Evolutionary conservation across 1,140 invertebrate genomes (phyloP).

Genomic region (Ooceraea biroi): DNA sequence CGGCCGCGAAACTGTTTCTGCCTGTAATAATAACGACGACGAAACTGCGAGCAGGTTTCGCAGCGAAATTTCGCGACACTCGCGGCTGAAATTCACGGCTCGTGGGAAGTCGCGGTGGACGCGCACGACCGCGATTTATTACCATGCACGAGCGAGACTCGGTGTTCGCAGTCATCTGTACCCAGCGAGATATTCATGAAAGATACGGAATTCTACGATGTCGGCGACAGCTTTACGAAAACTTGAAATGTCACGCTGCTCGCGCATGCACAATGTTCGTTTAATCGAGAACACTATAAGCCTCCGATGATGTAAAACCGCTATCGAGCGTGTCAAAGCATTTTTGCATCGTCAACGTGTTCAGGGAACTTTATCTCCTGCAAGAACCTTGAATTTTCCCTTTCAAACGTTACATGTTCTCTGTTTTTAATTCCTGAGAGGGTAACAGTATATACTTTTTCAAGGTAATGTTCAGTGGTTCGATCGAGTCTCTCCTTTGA

Average conservation of each 20-base stretch:
- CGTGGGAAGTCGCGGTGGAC: slow-evolving; percentile 6
- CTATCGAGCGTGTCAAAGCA: neutral
- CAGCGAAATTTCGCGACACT: slow-evolving; percentile 57
- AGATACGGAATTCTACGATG: slow-evolving; percentile 17
- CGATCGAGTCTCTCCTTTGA: neutral
- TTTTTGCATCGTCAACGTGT: too few relatives aligned
- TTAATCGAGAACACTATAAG: neutral
- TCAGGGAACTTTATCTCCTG: neutral
- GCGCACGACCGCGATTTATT: slow-evolving; percentile 25
- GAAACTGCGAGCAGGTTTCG: slow-evolving; percentile 30
- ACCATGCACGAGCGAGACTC: neutral
- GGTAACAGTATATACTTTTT: neutral
- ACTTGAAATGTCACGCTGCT: neutral
- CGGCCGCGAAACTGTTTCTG: slow-evolving; percentile 61
- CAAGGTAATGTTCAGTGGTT: neutral
- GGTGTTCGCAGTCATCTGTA: neutral
- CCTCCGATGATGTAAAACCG: neutral
- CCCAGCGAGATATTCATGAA: slow-evolving; percentile 27
- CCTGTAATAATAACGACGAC: slow-evolving; percentile 67
- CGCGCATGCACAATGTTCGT: neutral
- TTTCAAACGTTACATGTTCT: neutral
- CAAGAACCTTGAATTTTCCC: neutral
- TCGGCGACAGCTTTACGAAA: neutral
- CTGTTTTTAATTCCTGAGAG: too few relatives aligned
- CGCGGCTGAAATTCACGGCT: slow-evolving; percentile 30